Evolutionary conservation across 1,140 invertebrate genomes (phyloP).

Genomic region (Pomacea maculata): DNA sequence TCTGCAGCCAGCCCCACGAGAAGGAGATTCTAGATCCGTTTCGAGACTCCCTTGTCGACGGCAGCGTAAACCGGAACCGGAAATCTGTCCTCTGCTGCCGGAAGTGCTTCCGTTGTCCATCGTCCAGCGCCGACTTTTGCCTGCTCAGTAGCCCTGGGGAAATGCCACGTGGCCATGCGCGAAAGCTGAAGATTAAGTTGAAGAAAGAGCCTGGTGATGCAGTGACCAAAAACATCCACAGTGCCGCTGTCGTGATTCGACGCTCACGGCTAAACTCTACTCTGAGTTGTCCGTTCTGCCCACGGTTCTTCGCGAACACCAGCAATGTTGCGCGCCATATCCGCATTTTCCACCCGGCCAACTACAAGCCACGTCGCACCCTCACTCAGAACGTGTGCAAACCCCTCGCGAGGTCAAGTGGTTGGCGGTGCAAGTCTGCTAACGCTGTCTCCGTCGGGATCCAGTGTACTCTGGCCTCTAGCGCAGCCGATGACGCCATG

Average conservation of each 20-base stretch:
- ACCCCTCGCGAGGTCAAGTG: too few relatives aligned
- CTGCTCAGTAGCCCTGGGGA: neutral
- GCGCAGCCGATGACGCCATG: too few relatives aligned
- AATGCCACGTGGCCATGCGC: neutral
- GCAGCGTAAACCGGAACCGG: neutral
- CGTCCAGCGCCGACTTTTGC: neutral
- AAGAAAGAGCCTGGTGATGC: neutral
- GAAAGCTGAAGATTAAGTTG: neutral
- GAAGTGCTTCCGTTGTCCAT: neutral
- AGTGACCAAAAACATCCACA: neutral
- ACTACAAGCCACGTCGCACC: neutral
- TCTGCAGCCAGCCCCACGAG: neutral
- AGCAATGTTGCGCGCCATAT: conserved; percentile 8
- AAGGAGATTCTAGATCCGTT: neutral
- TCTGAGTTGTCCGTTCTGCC: conserved; percentile 4
- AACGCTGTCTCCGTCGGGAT: too few relatives aligned
- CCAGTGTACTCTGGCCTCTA: too few relatives aligned
- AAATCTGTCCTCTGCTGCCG: neutral
- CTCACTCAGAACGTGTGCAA: too few relatives aligned
- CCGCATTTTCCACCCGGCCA: conserved; percentile 15
- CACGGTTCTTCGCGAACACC: neutral
- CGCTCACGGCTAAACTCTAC: neutral
- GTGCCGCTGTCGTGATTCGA: neutral
- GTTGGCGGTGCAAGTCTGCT: too few relatives aligned
- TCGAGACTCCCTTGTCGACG: neutral